A percentile compares a stretch with the other conserved stretches of the same genome.
phyloP scores from a whole-genome alignment of 2,888 invertebrate genomes.

The Timandra comae region DNA sequence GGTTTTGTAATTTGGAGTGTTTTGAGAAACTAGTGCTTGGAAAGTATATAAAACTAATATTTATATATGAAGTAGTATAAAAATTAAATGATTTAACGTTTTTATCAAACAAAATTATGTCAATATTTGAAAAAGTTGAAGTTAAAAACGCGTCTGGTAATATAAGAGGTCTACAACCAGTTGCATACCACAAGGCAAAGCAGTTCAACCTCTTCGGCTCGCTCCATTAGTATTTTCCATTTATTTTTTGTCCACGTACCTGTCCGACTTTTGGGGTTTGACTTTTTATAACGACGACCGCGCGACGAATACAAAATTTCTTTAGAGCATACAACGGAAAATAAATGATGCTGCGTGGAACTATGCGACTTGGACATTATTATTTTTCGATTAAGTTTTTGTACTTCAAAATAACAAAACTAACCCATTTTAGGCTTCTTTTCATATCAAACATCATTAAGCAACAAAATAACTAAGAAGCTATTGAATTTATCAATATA shows the following conservation, averaged over 20 bases:
- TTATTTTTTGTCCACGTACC: slow-evolving; percentile 77
- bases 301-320: slow-evolving; percentile 74
- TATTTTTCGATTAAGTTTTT: slow-evolving; percentile 61
- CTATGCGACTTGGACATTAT: slow-evolving; percentile 49
- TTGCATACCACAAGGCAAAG: slow-evolving; percentile 47
- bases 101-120: too few relatives aligned
- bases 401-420: too few relatives aligned
- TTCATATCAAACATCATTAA: too few relatives aligned
- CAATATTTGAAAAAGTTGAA: neutral
- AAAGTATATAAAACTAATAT: too few relatives aligned
- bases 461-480: too few relatives aligned
- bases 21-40: too few relatives aligned
- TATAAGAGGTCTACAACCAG: slow-evolving; percentile 5
- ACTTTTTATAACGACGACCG: slow-evolving; percentile 65
- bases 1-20: too few relatives aligned
- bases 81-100: too few relatives aligned
- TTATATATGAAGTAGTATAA: too few relatives aligned
- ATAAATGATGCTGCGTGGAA: slow-evolving; percentile 67
- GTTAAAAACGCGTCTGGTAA: neutral
- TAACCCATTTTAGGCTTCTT: too few relatives aligned
- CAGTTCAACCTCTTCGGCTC: slow-evolving; percentile 59
- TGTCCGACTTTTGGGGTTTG: slow-evolving; percentile 71
- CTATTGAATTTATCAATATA: too few relatives aligned
- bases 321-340: slow-evolving; percentile 58
- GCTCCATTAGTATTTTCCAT: slow-evolving; percentile 77